Conservation (phyloP, 2,888 invertebrate species). For the Boloria euphrosyne region DNA sequence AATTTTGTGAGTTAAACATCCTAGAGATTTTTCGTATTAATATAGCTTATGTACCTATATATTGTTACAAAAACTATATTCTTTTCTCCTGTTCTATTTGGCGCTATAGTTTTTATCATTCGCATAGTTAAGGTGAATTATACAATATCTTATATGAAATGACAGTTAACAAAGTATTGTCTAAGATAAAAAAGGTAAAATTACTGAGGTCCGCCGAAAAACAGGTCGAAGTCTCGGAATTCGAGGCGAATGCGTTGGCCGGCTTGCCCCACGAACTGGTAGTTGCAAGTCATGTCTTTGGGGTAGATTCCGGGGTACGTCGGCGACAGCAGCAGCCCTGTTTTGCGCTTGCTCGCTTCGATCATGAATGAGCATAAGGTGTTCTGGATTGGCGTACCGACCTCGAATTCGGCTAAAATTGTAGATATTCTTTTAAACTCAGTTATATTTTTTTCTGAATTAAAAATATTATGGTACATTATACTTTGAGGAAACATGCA, state of each 20-base stretch:
- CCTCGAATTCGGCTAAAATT: constrained; percentile 91
- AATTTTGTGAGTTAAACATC: no score
- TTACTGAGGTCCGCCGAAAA: constrained; percentile 99
- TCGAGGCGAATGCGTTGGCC: constrained; percentile 96
- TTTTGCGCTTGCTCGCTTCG: constrained; percentile 87
- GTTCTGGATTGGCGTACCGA: constrained; percentile 93
- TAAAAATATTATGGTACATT: no score
- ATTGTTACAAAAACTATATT: background rate
- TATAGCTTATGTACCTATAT: no score
- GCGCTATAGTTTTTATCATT: no score
- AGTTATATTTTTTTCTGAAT: background rate
- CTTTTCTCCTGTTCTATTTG: background rate
- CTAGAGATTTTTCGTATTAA: no score
- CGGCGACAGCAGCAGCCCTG: constrained; percentile 95
- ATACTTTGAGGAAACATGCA: no score
- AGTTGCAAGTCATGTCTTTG: constrained; percentile 96
- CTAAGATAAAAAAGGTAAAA: constrained; percentile 58
- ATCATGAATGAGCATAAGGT: constrained; percentile 94
- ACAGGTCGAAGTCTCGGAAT: constrained; percentile 98
- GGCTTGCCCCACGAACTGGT: constrained; percentile 94
- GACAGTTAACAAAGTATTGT: background rate
- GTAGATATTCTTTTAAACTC: background rate
- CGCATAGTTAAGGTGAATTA: no score
- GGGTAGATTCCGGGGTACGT: constrained; percentile 99
- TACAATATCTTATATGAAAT: no score